A percentile compares a stretch with the other conserved stretches of the same genome.
Evolutionary conservation across 2,797 vertebrate genomes (phyloP).

Genomic region (Parauchenoglanis punctatus): DNA sequence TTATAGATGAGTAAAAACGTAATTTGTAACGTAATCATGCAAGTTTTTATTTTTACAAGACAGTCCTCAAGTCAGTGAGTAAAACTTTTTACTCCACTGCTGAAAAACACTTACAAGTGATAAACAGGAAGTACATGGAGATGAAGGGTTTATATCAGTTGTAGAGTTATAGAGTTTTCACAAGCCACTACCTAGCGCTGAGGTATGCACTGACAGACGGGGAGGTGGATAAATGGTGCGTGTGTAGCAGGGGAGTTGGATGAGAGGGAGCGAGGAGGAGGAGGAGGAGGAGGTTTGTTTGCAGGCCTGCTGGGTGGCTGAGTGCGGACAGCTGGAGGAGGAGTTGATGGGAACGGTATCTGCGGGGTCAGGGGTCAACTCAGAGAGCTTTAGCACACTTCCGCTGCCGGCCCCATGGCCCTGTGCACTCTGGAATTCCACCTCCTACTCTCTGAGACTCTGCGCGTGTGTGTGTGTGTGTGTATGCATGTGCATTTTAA

Average conservation of each 20-base stretch:
- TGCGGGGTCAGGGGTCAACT: conserved; percentile 59
- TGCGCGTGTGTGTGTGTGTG: conserved; percentile 29
- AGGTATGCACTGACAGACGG: conserved; percentile 25
- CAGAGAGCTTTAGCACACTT: conserved; percentile 76
- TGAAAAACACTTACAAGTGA: not conserved
- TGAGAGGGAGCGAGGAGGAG: conserved; percentile 35
- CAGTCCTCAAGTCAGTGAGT: not conserved
- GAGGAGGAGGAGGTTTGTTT: conserved; percentile 49
- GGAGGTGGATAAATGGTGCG: conserved; percentile 39
- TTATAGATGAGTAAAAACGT: not conserved
- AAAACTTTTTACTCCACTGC: not conserved
- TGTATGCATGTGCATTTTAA: conserved; percentile 29
- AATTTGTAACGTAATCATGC: not conserved
- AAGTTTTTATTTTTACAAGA: not conserved
- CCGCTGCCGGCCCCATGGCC: conserved; percentile 59
- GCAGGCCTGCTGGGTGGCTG: conserved; percentile 52
- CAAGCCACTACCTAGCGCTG: not conserved
- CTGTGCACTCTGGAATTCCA: conserved; percentile 55
- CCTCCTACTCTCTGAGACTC: conserved; percentile 47
- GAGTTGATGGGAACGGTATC: conserved; percentile 78
- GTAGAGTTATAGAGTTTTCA: not conserved
- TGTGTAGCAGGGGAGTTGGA: conserved; percentile 31
- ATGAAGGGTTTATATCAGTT: not conserved
- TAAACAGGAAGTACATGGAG: not conserved
- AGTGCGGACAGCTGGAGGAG: conserved; percentile 71